Conservation (phyloP, 2,113 vertebrate species). For the Ailuropoda melanoleuca region DNA sequence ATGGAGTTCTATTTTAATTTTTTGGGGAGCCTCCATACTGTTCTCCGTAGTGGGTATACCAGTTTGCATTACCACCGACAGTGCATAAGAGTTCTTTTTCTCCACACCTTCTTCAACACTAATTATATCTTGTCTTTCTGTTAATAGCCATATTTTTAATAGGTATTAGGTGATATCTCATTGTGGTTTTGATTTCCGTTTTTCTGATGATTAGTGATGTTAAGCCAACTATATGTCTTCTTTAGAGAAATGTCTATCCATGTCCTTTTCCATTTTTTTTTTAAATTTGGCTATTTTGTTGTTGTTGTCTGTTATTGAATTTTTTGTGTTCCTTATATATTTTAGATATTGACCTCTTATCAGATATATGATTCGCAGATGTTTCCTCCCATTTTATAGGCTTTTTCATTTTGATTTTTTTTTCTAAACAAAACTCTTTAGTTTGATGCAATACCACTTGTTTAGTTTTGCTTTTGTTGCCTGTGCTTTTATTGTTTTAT, state of each 20-base stretch:
- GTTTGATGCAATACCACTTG: neutral
- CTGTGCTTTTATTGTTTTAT: neutral
- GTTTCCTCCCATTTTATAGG: neutral
- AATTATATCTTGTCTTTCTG: neutral
- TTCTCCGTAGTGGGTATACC: neutral
- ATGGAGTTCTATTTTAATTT: neutral
- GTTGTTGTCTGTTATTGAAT: neutral
- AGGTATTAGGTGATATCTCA: neutral
- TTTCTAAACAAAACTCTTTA: neutral
- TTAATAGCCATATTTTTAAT: neutral
- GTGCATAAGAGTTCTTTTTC: neutral
- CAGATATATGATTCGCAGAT: neutral
- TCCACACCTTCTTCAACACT: neutral
- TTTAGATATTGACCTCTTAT: neutral
- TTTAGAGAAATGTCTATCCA: neutral
- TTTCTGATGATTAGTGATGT: neutral
- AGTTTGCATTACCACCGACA: neutral
- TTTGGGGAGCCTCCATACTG: neutral
- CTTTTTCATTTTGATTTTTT: neutral
- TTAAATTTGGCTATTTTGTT: neutral
- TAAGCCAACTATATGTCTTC: neutral
- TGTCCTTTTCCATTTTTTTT: neutral
- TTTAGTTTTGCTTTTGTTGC: neutral
- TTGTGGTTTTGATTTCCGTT: neutral
- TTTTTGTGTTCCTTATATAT: neutral